These are phyloP conservation scores for Leptocoma aspasia DNA, from an alignment of 2,113 vertebrate species.

Conservation along the genomic window DNA sequence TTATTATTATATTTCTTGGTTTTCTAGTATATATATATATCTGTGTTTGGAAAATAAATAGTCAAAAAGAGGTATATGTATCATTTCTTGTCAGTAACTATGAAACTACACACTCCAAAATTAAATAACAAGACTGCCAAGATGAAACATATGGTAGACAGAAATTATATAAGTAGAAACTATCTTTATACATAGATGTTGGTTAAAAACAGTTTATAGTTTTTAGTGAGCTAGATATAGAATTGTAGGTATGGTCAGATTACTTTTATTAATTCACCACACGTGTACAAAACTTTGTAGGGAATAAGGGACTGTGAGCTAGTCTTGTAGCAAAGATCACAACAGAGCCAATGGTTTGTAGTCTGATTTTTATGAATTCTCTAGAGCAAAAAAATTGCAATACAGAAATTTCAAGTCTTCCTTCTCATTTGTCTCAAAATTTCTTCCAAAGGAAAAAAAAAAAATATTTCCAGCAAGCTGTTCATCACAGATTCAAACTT, in stretches of 20 bases:
- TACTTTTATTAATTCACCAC: not conserved
- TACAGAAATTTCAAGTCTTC: not conserved
- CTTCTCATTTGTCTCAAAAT: not conserved
- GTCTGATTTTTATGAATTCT: not conserved
- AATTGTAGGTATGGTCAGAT: not conserved
- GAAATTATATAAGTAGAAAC: not conserved
- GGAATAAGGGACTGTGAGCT: not conserved
- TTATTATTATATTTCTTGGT: not conserved
- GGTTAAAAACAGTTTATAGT: not conserved
- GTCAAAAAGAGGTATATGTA: not conserved
- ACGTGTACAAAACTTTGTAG: not conserved
- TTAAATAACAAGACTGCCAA: slow-evolving; percentile 2
- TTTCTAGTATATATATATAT: not conserved
- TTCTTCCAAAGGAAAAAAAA: not conserved
- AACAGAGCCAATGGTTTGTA: not conserved
- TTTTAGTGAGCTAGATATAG: not conserved
- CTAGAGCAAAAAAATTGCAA: not conserved
- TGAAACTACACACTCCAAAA: not conserved
- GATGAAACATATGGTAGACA: slow-evolving; percentile 27
- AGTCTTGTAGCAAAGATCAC: not conserved
- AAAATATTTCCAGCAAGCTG: not conserved
- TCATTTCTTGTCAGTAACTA: not conserved
- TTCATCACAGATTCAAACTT: not conserved
- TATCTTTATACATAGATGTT: not conserved
- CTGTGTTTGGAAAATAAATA: not conserved